A percentile compares a stretch with the other conserved stretches of the same genome.
Evolutionary conservation across 1,140 invertebrate genomes (phyloP).

Genomic region (Subanguina moxae): DNA sequence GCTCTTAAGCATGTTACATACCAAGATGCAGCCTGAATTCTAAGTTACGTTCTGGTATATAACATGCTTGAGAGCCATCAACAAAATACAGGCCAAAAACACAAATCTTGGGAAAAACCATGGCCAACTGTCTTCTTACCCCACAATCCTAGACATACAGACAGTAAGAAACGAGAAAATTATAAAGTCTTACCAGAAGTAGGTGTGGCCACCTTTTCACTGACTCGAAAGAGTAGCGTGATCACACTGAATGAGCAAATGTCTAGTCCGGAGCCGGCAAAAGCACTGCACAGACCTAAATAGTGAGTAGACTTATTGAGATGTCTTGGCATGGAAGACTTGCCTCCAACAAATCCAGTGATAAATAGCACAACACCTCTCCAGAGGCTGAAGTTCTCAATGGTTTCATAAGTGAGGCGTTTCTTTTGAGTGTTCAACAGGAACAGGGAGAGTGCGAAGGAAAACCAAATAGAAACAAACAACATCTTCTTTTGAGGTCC

Average conservation of each 20-base stretch:
- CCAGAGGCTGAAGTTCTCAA: slow-evolving; percentile 38
- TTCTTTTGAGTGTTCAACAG: slow-evolving; percentile 50
- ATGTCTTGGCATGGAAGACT: background rate
- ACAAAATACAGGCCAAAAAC: no score
- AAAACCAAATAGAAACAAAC: slow-evolving; percentile 54
- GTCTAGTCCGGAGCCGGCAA: slow-evolving; percentile 52
- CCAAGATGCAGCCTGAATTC: no score
- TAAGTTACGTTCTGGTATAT: no score
- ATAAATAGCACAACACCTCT: slow-evolving; percentile 45
- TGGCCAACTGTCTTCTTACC: no score
- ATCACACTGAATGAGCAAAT: slow-evolving; percentile 55
- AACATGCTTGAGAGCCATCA: no score
- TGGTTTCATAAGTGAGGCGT: slow-evolving; percentile 39
- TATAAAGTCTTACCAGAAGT: slow-evolving; percentile 17
- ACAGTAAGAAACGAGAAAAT: no score
- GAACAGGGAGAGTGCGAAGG: slow-evolving; percentile 52
- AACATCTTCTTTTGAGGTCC: slow-evolving; percentile 39
- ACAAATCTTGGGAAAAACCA: no score
- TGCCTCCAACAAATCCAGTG: slow-evolving; percentile 52
- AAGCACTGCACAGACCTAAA: slow-evolving; percentile 47
- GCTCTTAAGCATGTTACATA: no score
- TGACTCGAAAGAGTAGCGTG: slow-evolving; percentile 52
- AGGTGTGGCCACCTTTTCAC: slow-evolving; percentile 52
- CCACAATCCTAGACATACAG: no score
- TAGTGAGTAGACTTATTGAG: slow-evolving; percentile 1